Conservation (phyloP, 2,888 invertebrate species). For the Andrena haemorrhoa region DNA sequence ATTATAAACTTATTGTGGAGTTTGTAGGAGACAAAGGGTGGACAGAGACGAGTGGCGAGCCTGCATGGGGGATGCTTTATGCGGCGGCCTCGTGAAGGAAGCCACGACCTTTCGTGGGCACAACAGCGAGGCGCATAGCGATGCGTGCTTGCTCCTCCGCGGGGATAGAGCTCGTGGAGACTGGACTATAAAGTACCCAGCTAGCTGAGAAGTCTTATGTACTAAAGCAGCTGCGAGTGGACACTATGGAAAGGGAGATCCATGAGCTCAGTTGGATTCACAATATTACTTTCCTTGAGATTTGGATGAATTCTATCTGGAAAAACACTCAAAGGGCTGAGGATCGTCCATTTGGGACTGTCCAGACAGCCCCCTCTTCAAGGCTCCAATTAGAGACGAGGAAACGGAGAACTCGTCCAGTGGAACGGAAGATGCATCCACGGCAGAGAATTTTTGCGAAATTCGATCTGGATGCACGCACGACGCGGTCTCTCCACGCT, state of each 20-base stretch:
- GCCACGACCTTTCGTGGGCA: slow-evolving; percentile 72
- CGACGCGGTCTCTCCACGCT: slow-evolving; percentile 6
- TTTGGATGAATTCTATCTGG: too few species aligned
- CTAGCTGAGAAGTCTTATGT: slow-evolving; percentile 1
- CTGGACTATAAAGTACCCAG: slow-evolving; percentile 1
- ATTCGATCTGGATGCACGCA: slow-evolving; percentile 15
- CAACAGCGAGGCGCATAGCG: slow-evolving; percentile 78
- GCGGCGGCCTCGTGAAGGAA: slow-evolving; percentile 77
- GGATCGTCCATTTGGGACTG: background rate
- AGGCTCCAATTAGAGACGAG: slow-evolving; percentile 17
- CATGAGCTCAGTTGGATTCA: background rate
- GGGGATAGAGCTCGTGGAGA: slow-evolving; percentile 5
- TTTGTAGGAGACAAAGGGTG: slow-evolving; percentile 52
- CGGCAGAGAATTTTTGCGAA: slow-evolving; percentile 11
- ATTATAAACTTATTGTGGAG: background rate
- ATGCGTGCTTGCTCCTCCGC: slow-evolving; percentile 66
- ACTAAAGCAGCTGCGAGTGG: background rate
- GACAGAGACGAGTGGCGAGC: slow-evolving; percentile 44
- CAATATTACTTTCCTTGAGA: too few species aligned
- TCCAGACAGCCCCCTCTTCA: background rate
- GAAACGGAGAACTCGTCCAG: background rate
- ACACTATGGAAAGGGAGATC: too few species aligned
- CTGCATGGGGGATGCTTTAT: slow-evolving; percentile 78
- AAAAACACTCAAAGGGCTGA: background rate
- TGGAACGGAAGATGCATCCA: background rate